Evolutionary conservation across 2,113 vertebrate species (phyloP), one percentile per base, ranked within the genome.

Genomic region (Hippocampus barbouri): DNA sequence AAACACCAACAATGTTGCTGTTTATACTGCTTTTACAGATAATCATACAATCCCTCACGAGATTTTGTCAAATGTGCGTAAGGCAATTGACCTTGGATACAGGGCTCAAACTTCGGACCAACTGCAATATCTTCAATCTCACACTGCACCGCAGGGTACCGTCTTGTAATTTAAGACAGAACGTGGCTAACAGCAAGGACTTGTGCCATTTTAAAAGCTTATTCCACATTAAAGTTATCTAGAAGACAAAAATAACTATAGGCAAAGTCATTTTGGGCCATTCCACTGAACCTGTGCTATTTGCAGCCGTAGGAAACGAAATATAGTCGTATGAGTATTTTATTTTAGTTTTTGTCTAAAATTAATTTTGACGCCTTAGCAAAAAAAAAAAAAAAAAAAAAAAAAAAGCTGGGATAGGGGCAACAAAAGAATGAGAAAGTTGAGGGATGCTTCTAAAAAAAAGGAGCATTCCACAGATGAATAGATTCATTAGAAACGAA

Each of bases 201-300:
- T 34, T 30, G 57, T 60, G 56, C 56, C 25, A 73, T 76, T 10
- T 76, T 73, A 66, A 80, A 81, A 69, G 67, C 73, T 79, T 73
- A 74, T 77, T 80, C 72, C 78, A 75, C 30, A 66, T 75, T 59
- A 49, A 78, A 70, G 62, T 51, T 68, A 74, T 83, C 79, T 81
- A 65, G 61, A 78, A 82, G 79, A 75, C 54, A 77, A 68, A 74
- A 69, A 86, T 63, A 74, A 72, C 83, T 68, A 43, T 74, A 73
- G 87, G 81, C 83, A 85, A 82, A 83, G 83, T 86, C 78, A 77
- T 65, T 72, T 71, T 72, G 59, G 59, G 27, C 14, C 59, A 16
- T 59, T 59, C 9, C 53, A 54, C 53, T 11, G 10, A 34, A 60
- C 30, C 25, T 27, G 57, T 5, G 15, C 25, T 16, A 30, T 30